A percentile compares a stretch with the other conserved stretches of the same genome.
Conservation (phyloP, 2,888 invertebrate genomes). For the Drosophila yooni region DNA sequence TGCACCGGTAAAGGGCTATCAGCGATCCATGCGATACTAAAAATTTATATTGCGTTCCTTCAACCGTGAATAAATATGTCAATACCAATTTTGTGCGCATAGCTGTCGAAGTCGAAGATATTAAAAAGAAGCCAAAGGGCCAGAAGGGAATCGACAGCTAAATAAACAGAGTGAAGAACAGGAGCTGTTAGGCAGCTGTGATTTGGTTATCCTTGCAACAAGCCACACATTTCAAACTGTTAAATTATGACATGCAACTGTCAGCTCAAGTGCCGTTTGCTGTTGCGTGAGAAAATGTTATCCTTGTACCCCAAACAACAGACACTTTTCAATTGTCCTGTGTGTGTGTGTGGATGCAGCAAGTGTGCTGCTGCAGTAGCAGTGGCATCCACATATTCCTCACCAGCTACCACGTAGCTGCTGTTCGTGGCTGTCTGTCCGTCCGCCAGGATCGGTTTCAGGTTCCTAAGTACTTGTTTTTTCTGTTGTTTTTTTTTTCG, state of each 20-base stretch:
- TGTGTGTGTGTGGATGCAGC: constrained; percentile 3
- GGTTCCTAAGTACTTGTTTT: constrained; percentile 60
- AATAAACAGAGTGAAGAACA: constrained; percentile 60
- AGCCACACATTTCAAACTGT: constrained; percentile 65
- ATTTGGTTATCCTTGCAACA: constrained; percentile 58
- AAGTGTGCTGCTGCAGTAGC: constrained; percentile 35
- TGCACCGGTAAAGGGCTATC: constrained; percentile 2
- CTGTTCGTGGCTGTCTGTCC: constrained; percentile 20
- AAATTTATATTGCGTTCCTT: constrained; percentile 62
- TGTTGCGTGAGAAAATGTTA: constrained; percentile 74
- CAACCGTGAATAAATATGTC: constrained; percentile 78
- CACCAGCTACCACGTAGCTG: constrained; percentile 35
- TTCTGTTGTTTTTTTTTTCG: constrained; percentile 6
- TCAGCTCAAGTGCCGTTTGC: constrained; percentile 67
- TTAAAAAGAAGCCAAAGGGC: background rate
- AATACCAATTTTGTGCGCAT: constrained; percentile 66
- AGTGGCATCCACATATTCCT: constrained; percentile 58
- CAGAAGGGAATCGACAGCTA: constrained; percentile 56
- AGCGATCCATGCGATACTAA: constrained; percentile 62
- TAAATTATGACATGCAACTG: constrained; percentile 79
- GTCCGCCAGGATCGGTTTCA: constrained; percentile 46
- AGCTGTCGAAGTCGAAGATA: constrained; percentile 23
- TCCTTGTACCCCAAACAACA: constrained; percentile 67
- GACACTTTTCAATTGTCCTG: constrained; percentile 54
- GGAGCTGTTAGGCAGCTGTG: constrained; percentile 46